Evolutionary conservation across 2,888 invertebrate species (phyloP).

Genomic region (Hermaeophaga mercurialis): DNA sequence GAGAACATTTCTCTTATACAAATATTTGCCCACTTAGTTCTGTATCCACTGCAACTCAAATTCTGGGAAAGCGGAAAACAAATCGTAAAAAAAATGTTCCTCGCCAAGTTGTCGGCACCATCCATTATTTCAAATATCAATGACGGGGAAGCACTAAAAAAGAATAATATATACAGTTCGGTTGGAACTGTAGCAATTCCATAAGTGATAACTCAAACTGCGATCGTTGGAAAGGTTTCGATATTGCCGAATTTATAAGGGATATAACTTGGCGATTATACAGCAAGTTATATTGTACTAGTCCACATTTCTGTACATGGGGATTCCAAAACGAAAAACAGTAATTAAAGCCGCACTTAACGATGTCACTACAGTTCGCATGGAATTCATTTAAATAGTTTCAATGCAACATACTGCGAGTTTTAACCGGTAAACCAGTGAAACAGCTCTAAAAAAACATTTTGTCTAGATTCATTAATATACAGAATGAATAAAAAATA

Average conservation of each 20-base stretch:
- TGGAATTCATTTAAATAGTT: no score
- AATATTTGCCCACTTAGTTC: not conserved
- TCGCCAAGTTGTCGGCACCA: slow-evolving; percentile 4
- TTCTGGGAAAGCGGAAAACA: not conserved
- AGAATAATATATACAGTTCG: slow-evolving; percentile 3
- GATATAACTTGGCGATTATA: not conserved
- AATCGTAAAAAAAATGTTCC: not conserved
- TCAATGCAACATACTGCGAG: no score
- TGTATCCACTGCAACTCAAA: not conserved
- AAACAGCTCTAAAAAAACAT: no score
- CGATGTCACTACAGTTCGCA: no score
- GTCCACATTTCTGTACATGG: no score
- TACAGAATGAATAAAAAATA: no score
- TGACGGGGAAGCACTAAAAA: not conserved
- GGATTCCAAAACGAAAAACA: no score
- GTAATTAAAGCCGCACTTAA: no score
- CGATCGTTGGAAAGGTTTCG: not conserved
- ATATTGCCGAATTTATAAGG: not conserved
- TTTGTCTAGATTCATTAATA: no score
- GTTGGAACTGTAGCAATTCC: not conserved
- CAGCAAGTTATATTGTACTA: no score
- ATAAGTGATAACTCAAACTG: not conserved
- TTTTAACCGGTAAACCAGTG: no score
- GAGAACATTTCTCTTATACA: not conserved
- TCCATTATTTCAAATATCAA: slow-evolving; percentile 4